Conservation (phyloP, 2,113 vertebrate species). For the Bos indicus region DNA sequence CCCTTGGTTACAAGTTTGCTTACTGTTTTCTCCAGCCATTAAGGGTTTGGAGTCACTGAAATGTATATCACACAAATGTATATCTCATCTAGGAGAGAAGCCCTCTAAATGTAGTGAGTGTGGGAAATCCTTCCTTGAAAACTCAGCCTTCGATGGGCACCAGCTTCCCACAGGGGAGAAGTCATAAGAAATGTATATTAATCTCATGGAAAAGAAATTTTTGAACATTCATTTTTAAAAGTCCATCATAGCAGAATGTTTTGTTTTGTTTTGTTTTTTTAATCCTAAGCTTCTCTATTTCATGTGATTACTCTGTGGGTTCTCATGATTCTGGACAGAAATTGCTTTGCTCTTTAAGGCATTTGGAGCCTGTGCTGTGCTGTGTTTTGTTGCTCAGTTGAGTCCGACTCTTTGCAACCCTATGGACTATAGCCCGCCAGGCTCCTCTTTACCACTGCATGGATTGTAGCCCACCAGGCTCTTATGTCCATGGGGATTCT, state of each 20-base stretch:
- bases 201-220: neutral
- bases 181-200: neutral
- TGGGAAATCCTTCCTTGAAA: neutral
- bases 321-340: neutral
- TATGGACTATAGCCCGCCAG: accelerated
- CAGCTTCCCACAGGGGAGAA: neutral
- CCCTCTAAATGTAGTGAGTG: neutral
- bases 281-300: neutral
- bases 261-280: neutral
- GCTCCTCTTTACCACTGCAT: neutral
- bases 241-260: neutral
- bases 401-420: neutral
- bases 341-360: neutral
- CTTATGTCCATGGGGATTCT: neutral
- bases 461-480: neutral
- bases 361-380: neutral
- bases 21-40: neutral
- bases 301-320: neutral
- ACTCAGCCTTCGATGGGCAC: neutral
- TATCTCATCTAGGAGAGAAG: neutral
- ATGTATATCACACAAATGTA: neutral
- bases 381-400: neutral
- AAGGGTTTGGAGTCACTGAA: neutral
- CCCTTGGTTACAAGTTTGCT: neutral
- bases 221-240: neutral